Conservation (phyloP, 2,888 invertebrate species). For the Smittia aterrima region DNA sequence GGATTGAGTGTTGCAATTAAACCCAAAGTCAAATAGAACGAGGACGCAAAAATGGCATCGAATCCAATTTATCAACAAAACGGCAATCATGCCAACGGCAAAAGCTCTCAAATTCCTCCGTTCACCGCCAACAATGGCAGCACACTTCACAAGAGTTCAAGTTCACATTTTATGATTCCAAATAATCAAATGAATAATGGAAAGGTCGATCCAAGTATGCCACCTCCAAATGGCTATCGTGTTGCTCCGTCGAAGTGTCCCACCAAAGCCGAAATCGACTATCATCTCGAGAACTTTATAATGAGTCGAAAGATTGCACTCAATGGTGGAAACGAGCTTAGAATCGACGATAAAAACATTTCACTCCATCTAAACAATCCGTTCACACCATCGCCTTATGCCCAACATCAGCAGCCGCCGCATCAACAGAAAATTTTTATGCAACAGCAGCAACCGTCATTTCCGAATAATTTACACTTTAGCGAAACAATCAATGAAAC, state of each 20-base stretch:
- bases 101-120: not conserved
- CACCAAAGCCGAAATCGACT: constrained; percentile 41
- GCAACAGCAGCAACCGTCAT: constrained; percentile 39
- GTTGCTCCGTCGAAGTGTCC: constrained; percentile 34
- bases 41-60: constrained; percentile 33
- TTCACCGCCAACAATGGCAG: not conserved
- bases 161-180: constrained; percentile 22
- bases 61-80: constrained; percentile 41
- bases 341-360: constrained; percentile 46
- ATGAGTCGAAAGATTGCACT: constrained; percentile 45
- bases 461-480: constrained; percentile 17
- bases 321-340: constrained; percentile 45
- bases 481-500: constrained; percentile 44
- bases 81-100: constrained; percentile 16
- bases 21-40: not conserved
- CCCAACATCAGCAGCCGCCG: constrained; percentile 29
- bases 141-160: constrained; percentile 24
- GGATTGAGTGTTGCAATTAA: not conserved
- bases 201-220: not conserved
- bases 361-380: constrained; percentile 46
- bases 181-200: constrained; percentile 22
- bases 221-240: constrained; percentile 43
- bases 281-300: constrained; percentile 42
- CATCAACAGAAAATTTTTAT: constrained; percentile 35
- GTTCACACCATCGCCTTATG: constrained; percentile 43